Evolutionary conservation across 2,888 invertebrate genomes (phyloP).

Genomic region (Xanthorhoe designata): DNA sequence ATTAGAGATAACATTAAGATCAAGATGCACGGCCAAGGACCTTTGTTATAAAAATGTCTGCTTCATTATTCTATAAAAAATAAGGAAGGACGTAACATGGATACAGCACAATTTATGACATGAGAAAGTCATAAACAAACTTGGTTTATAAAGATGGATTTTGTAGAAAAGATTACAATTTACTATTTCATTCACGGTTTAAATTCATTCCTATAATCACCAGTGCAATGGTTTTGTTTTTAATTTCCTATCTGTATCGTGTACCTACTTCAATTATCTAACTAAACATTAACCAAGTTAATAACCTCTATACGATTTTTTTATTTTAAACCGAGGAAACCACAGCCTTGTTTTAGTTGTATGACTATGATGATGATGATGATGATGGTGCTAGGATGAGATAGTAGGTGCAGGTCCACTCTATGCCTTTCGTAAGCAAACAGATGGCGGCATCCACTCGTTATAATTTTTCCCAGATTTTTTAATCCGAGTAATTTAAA

Average conservation of each 20-base stretch:
- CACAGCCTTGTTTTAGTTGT: not conserved
- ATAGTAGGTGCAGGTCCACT: slow-evolving; percentile 55
- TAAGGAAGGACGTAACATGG: slow-evolving; percentile 67
- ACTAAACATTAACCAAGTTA: too few species aligned
- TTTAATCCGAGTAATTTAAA: slow-evolving; percentile 83
- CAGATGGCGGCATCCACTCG: slow-evolving; percentile 73
- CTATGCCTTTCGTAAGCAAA: slow-evolving; percentile 51
- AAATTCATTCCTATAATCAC: not conserved
- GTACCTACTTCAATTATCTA: too few species aligned
- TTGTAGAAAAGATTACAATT: slow-evolving; percentile 16
- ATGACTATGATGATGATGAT: not conserved
- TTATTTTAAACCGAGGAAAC: too few species aligned
- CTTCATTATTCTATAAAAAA: slow-evolving; percentile 84
- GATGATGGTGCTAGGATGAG: not conserved
- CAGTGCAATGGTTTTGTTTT: too few species aligned
- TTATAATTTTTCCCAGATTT: slow-evolving; percentile 84
- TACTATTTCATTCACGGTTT: slow-evolving; percentile 2
- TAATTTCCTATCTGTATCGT: too few species aligned
- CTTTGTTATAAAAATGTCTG: slow-evolving; percentile 86
- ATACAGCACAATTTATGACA: slow-evolving; percentile 47
- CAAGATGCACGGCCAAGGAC: slow-evolving; percentile 86
- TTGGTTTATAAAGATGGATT: slow-evolving; percentile 20
- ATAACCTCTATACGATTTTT: too few species aligned
- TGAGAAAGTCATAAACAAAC: slow-evolving; percentile 32
- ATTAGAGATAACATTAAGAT: slow-evolving; percentile 86